Evolutionary conservation across 37 sponge, comb jelly and placozoan species (phyloP).

Genomic region (Corticium candelabrum): DNA sequence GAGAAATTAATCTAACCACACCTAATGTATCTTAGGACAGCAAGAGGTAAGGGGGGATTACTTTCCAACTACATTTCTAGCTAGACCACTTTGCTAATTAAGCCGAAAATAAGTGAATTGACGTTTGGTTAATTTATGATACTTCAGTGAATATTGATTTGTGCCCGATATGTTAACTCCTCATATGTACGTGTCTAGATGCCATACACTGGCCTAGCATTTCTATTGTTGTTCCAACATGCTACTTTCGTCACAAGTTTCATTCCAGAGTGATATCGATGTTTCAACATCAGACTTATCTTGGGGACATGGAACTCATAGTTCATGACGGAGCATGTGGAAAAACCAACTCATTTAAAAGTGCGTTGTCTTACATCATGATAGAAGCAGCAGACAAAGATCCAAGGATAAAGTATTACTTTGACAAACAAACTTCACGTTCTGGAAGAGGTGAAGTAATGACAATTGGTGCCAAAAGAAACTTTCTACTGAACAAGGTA

Average conservation of each 20-base stretch:
- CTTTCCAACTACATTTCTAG: too few relatives aligned
- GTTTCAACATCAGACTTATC: slow-evolving; percentile 7
- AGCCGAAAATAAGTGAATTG: too few relatives aligned
- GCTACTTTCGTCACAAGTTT: not conserved
- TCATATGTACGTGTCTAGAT: too few relatives aligned
- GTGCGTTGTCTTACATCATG: not conserved
- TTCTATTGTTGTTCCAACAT: not conserved
- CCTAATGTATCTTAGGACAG: too few relatives aligned
- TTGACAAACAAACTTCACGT: not conserved
- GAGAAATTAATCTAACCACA: too few relatives aligned
- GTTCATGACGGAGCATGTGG: slow-evolving; percentile 8
- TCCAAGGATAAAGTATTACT: not conserved
- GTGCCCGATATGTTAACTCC: too few relatives aligned
- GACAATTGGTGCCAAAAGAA: not conserved
- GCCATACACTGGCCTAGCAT: not conserved
- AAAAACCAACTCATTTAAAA: slow-evolving; percentile 7
- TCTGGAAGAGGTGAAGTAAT: not conserved
- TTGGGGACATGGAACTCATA: not conserved
- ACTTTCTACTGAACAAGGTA: not conserved
- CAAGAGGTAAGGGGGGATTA: too few relatives aligned
- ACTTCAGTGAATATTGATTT: too few relatives aligned
- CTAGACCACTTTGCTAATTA: too few relatives aligned
- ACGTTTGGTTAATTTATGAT: too few relatives aligned
- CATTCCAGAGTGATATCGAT: not conserved
- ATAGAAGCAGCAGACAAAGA: not conserved